Evolutionary conservation across 2,797 vertebrate species (phyloP), one percentile per base, ranked within the genome.

Genomic region (Lycodopsis pacificus): DNA sequence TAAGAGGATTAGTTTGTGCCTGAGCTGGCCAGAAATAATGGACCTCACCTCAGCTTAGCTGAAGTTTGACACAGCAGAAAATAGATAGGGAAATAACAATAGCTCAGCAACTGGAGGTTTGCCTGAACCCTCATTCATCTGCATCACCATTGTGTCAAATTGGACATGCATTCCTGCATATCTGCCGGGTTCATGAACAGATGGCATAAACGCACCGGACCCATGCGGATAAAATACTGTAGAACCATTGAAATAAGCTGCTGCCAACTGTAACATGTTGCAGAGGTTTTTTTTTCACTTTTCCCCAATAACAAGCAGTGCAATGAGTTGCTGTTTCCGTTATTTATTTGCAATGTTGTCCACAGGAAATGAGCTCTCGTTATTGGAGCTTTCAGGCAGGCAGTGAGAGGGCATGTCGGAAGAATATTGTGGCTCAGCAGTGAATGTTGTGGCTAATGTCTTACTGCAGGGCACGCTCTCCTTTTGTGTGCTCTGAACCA

Each of bases 1-100:
- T 93, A 94, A 94, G 91, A 90, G 91, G 94, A 95, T 95, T 95
- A 95, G 91, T 84, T 91, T 86, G 87, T 87, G 91, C 83, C 89
- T 90, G 92, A 91, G 89, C 92, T 83, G 84, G 87, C 87, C 88
- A 82, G 82, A 90, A 91, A 94, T 94, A 94, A 95, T 93, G 90
- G 92, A 88, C 91, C 91, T 89, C 87, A 84, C 88, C 88, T 84
- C 85, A 87, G 83, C 80, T 83, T 77, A 76, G 83, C 79, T 2
- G 65, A 81, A 65, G 89, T 85, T 90, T 91, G 89, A 92, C 89
- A 88, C 88, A 84, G 89, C 91, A 92, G 84, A 89, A 93, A 91
- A 89, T 87, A 85, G 77, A 69, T 73, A 71, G 68, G 57, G 64
- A 82, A 89, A 84, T 85, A 82, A 84, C 76, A 88, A 84, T 40